Conservation (phyloP, 2,888 invertebrate species). For the Drosophila testacea region DNA sequence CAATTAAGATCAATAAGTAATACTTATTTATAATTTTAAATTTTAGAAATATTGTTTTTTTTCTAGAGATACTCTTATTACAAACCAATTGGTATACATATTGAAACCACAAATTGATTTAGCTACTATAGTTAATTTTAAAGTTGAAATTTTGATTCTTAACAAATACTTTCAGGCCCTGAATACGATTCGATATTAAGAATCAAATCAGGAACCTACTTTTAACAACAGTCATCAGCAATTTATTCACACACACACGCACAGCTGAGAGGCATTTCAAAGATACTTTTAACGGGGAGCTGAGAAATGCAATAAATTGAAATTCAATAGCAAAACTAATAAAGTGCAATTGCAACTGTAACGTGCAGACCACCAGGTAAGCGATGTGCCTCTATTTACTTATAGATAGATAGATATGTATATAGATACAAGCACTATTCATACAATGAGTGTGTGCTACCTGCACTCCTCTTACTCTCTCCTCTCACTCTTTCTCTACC, state of each 20-base stretch:
- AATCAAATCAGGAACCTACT: background rate
- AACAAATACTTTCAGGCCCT: too few relatives aligned
- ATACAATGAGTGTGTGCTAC: conserved; percentile 6
- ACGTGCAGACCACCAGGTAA: conserved; percentile 41
- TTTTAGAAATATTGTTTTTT: too few relatives aligned
- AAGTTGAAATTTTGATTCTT: too few relatives aligned
- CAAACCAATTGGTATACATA: too few relatives aligned
- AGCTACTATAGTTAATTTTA: too few relatives aligned
- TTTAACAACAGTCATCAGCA: conserved; percentile 19
- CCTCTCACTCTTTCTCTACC: background rate
- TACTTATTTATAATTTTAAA: too few relatives aligned
- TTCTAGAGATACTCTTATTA: too few relatives aligned
- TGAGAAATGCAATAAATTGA: conserved; percentile 64
- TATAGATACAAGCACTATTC: conserved; percentile 19
- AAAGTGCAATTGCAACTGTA: conserved; percentile 66
- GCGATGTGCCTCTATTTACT: conserved; percentile 46
- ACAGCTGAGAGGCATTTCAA: conserved; percentile 32
- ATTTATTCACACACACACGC: conserved; percentile 20
- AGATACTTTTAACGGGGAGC: conserved; percentile 41
- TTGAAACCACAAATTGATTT: too few relatives aligned
- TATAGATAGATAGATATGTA: conserved; percentile 25
- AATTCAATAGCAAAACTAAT: conserved; percentile 81
- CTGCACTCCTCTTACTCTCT: background rate
- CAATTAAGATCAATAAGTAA: too few relatives aligned
- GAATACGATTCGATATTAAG: background rate